Evolutionary conservation across 2,888 invertebrate species (phyloP).

Genomic region (Frankliniella fusca): DNA sequence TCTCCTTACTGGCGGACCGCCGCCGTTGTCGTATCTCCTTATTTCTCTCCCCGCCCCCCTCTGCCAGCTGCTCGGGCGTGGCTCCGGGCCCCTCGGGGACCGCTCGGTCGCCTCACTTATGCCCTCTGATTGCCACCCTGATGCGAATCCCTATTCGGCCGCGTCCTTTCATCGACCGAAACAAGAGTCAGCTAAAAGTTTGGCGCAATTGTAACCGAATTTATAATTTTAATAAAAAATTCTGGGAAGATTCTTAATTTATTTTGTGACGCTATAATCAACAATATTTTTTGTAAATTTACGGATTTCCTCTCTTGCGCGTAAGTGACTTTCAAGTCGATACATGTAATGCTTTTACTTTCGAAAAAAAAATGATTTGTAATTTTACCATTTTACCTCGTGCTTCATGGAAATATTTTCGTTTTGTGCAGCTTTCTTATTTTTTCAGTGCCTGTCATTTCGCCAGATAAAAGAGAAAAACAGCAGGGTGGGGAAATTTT

Average conservation of each 20-base stretch:
- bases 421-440: too few relatives aligned
- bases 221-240: background rate
- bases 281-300: too few relatives aligned
- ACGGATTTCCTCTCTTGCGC: too few relatives aligned
- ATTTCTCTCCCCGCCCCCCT: background rate
- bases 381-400: too few relatives aligned
- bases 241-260: background rate
- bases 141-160: background rate
- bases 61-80: background rate
- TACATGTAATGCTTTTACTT: too few relatives aligned
- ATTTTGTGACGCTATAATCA: too few relatives aligned
- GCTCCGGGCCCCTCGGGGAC: background rate
- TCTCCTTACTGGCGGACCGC: background rate
- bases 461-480: too few relatives aligned
- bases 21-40: background rate
- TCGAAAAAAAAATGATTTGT: too few relatives aligned
- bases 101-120: background rate
- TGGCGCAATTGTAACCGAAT: background rate
- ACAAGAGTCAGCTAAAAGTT: background rate
- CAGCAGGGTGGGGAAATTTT: too few relatives aligned
- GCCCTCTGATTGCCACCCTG: constrained; percentile 18
- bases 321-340: too few relatives aligned
- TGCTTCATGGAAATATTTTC: too few relatives aligned
- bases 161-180: background rate
- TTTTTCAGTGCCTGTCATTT: too few relatives aligned